Conservation (phyloP, 2,888 invertebrate species). For the Smittia aterrima region DNA sequence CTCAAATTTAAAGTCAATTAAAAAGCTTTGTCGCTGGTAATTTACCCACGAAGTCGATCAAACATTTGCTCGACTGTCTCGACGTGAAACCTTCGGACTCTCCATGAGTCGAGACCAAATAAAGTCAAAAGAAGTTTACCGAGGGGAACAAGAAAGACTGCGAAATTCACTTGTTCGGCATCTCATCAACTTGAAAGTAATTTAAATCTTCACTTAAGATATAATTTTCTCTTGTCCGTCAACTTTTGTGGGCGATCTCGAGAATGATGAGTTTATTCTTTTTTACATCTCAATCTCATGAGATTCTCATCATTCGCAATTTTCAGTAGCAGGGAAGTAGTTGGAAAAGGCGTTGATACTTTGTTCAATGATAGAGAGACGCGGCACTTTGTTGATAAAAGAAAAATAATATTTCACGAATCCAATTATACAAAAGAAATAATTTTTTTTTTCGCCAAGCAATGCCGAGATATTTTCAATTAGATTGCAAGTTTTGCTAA, state of each 20-base stretch:
- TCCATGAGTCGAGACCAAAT: not conserved
- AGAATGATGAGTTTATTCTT: constrained; percentile 6
- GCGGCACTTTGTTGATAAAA: not conserved
- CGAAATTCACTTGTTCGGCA: not conserved
- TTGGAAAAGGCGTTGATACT: not conserved
- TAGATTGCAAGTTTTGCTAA: not conserved
- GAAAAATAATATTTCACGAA: not conserved
- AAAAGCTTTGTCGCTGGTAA: too few relatives aligned
- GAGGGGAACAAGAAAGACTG: not conserved
- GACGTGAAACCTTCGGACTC: too few relatives aligned
- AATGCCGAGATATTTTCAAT: constrained; percentile 10
- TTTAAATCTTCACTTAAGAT: not conserved
- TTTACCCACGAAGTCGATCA: too few relatives aligned
- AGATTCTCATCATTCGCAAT: not conserved
- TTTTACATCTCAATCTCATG: not conserved
- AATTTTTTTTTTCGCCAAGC: not conserved
- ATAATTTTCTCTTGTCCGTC: not conserved
- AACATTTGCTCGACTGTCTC: too few relatives aligned
- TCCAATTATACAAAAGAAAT: not conserved
- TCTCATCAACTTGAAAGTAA: not conserved
- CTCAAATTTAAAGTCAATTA: too few relatives aligned
- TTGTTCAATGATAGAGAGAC: not conserved
- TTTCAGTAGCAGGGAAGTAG: not conserved
- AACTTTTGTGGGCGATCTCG: not conserved
- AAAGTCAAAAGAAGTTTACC: too few relatives aligned